Base-by-base conservation (phyloP, 2,797 vertebrate species). In the Malurus splendens region DNA sequence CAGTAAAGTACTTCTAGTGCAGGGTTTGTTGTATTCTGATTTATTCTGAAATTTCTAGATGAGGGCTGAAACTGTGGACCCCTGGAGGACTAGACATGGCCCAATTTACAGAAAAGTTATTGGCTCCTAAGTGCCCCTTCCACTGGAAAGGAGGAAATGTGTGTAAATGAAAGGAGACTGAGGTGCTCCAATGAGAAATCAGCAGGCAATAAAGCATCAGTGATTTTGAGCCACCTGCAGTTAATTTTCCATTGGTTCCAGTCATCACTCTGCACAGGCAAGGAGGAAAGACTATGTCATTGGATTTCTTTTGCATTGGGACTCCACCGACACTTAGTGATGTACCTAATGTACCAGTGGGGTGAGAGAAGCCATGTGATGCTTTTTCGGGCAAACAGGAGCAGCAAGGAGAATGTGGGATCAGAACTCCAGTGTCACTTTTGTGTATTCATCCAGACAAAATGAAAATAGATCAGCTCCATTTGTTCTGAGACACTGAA, bases 221-320 rank as follows among this genome's bases (percentile, higher is more conserved):
- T 80, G 82, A 91, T 90, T 90, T 74, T 83, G 86, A 93, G 87
- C 61, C 83, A 88, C 80, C 72, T 94, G 88, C 73, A 91, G 84
- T 74, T 91, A 85, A 90, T 93, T 94, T 92, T 88, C 61, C 42
- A 75, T 70, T 87, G 44, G 61, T 82, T 89, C 59, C 68, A 76
- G 81, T 44, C 71, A 80, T 86, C 74, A 70, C 59, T 70, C 56
- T 60, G 36, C 64, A 60, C 20, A 90, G 39, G 27, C 28, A 73
- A 89, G 51, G 36, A 89, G 12, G 55, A 68, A 82, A 80, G 39
- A n/a, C 22, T 57, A 18, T 68, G 72, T 62, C n/a, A 32, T 27
- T n/a, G 39, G 38, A 62, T 87, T 89, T 90, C 41, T 76, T 88
- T 61, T 90, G 75, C 81, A 30, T 3, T n/a, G 14, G 1, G 42